Evolutionary conservation across 1,140 invertebrate species (phyloP).

Genomic region (Sminthurides bifidus): DNA sequence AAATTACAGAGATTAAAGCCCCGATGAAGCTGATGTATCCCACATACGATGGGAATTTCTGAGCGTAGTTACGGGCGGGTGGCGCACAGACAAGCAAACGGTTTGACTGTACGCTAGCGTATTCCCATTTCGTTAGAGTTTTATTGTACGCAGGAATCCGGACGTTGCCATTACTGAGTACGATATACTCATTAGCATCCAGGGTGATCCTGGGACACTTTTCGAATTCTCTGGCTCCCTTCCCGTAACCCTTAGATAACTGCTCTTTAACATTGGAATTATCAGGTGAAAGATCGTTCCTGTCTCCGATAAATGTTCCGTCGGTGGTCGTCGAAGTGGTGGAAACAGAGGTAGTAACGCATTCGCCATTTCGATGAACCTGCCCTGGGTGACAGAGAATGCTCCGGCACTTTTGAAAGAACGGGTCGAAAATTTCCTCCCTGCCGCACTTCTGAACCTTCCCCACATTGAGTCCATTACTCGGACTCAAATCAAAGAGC

Average conservation of each 20-base stretch:
- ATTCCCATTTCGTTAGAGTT: conserved; percentile 34
- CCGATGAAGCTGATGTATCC: conserved; percentile 40
- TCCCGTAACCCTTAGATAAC: too few species aligned
- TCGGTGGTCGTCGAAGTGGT: conserved; percentile 7
- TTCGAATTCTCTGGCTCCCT: conserved; percentile 2
- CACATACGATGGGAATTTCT: conserved; percentile 39
- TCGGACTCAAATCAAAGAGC: conserved; percentile 41
- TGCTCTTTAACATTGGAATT: conserved; percentile 17
- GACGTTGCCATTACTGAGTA: conserved; percentile 36
- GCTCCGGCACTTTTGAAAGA: conserved; percentile 41
- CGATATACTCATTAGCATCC: conserved; percentile 37
- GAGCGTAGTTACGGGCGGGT: conserved; percentile 29
- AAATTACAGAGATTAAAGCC: conserved; percentile 41
- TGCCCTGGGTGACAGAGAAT: conserved; percentile 36
- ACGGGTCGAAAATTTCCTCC: conserved; percentile 42
- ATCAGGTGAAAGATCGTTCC: conserved; percentile 2
- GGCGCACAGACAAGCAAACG: conserved; percentile 24
- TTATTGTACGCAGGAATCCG: conserved; percentile 37
- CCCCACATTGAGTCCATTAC: conserved; percentile 36
- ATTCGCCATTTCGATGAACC: conserved; percentile 23
- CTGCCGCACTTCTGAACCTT: conserved; percentile 33
- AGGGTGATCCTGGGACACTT: conserved; percentile 40
- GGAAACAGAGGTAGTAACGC: conserved; percentile 16
- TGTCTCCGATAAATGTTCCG: conserved; percentile 7
- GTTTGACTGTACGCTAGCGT: conserved; percentile 32